phyloP scores from a whole-genome alignment of 1,140 invertebrate species.

The Drosophila ohnishii region DNA sequence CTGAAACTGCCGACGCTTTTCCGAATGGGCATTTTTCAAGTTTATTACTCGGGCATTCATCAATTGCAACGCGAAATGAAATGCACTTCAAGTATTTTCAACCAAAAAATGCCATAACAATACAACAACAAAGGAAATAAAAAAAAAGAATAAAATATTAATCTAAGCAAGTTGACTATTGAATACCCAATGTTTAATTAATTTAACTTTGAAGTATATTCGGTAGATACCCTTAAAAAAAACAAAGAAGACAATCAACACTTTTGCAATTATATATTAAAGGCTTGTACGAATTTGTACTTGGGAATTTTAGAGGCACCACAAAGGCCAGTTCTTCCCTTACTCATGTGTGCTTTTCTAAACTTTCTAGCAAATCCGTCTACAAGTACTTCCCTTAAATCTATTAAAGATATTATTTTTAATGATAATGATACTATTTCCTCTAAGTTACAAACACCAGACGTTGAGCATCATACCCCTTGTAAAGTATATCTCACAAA shows the following conservation, averaged over 20 bases:
- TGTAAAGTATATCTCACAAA: slow-evolving; percentile 1
- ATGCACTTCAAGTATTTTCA: slow-evolving; percentile 60
- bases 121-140: slow-evolving; percentile 14
- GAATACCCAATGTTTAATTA: not conserved
- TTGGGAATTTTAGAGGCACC: too few relatives aligned
- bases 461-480: not conserved
- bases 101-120: slow-evolving; percentile 37
- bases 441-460: not conserved
- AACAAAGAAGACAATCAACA: too few relatives aligned
- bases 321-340: too few relatives aligned
- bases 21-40: slow-evolving; percentile 65
- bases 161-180: not conserved
- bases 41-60: slow-evolving; percentile 71
- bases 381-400: too few relatives aligned
- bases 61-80: slow-evolving; percentile 62
- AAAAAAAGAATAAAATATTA: not conserved
- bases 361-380: too few relatives aligned
- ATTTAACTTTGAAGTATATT: not conserved
- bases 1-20: slow-evolving; percentile 30
- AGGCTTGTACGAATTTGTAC: too few relatives aligned
- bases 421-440: not conserved
- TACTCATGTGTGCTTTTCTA: too few relatives aligned
- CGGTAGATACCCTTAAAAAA: too few relatives aligned
- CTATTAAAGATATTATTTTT: too few relatives aligned
- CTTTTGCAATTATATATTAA: too few relatives aligned